Conservation (phyloP, 2,797 vertebrate species). For the Gymnoscopelus microlampas region DNA sequence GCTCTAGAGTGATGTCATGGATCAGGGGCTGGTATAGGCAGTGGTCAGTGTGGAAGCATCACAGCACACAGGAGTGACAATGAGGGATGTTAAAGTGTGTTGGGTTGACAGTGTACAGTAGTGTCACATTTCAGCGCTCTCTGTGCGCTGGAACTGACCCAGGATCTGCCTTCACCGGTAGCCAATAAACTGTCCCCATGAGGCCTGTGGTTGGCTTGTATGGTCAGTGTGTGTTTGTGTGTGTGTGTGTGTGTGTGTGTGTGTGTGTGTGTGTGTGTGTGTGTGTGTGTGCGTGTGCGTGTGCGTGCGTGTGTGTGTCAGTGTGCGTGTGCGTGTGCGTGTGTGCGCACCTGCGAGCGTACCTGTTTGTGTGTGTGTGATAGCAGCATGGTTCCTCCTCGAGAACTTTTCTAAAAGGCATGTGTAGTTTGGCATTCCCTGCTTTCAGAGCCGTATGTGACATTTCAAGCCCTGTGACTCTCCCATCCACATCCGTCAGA, state of each 20-base stretch:
- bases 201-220: constrained; percentile 74
- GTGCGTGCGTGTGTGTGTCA: constrained; percentile 9
- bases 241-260: constrained; percentile 66
- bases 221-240: constrained; percentile 70
- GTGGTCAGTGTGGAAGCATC: too few species aligned
- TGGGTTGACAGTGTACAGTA: too few species aligned
- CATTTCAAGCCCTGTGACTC: too few species aligned
- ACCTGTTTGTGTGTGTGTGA: constrained; percentile 60
- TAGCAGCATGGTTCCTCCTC: constrained; percentile 65
- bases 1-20: too few species aligned
- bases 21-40: background rate
- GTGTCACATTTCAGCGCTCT: constrained; percentile 38
- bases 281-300: background rate
- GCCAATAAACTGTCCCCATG: constrained; percentile 74
- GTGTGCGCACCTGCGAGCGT: constrained; percentile 56
- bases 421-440: too few species aligned
- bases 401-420: too few species aligned
- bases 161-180: constrained; percentile 70
- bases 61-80: too few species aligned
- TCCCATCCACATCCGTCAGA: too few species aligned
- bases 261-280: constrained; percentile 8
- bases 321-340: constrained; percentile 1
- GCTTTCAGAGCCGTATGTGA: too few species aligned
- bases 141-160: constrained; percentile 69
- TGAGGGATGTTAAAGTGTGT: too few species aligned